Base-by-base conservation (phyloP, 2,888 invertebrate genomes). In the Syrista parreyssii region DNA sequence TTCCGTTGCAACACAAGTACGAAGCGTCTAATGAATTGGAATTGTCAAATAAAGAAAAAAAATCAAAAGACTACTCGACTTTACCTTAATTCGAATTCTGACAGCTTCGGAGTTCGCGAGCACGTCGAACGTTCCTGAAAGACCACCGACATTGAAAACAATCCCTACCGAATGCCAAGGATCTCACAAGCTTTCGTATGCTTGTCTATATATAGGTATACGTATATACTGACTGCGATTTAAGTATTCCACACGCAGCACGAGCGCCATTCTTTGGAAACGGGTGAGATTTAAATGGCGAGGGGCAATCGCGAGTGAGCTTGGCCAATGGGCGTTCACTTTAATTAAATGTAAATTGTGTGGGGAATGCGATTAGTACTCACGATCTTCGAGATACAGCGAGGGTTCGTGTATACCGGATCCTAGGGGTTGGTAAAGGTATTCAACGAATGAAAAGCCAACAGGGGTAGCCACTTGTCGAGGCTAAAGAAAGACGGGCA, bases 331-430 rank as follows among this genome's bases (percentile, higher is more conserved):
- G 88, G 89, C 88, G 89, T 88, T 90, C 89, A 89, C 88, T 90
- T 91, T 90, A 90, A 91, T 91, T 90, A 90, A 91, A 91, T 90
- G 91, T 89, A 90, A 90, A 91, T 91, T 88, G 89, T 89, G 88
- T 86, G 89, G 89, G 84, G 85, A 89, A 89, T 87, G 87, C 88
- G 90, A 91, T 90, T 90, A 90, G 89, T 88, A 88, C 88, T 86
- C 86, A 84, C 83, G 86, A 77, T 83, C 83, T 83, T 83, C 82
- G 15, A 71, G 33, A 71, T 71, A 71, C 32, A 71, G 55, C 55
- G 55, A 55, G 55, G 55, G 55, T 23, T 55, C 55, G 55, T 55
- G 55, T 55, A 55, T 9, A 55, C 55, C 55, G 15, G 55, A 55
- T 23, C 55, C 9, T 23, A 55, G 55, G 55, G 55, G 55, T 23